Evolutionary conservation across 2,797 vertebrate genomes (phyloP).

Genomic region (Stomatorhinus walkeri): DNA sequence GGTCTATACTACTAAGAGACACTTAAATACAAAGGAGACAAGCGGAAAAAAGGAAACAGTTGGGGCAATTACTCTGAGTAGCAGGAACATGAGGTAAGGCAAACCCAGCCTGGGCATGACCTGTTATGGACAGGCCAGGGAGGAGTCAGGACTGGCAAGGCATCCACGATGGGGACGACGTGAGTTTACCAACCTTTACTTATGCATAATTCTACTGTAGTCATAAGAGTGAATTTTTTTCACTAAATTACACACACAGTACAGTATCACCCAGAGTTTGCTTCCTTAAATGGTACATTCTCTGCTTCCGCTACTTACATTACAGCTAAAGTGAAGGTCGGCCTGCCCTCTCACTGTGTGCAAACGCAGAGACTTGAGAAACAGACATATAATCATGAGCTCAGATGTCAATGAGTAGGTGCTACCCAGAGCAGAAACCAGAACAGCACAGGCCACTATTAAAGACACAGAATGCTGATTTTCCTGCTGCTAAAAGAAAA

Average conservation of each 20-base stretch:
- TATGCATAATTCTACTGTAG: constrained; percentile 6
- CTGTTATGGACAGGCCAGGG: neutral
- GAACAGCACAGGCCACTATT: constrained; percentile 31
- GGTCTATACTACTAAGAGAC: neutral
- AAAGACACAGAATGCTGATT: constrained; percentile 39
- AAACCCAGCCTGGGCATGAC: neutral
- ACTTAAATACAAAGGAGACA: neutral
- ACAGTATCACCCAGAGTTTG: neutral
- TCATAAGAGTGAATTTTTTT: neutral
- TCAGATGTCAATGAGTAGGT: constrained; percentile 21
- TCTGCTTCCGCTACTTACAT: neutral
- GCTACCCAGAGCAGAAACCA: constrained; percentile 3
- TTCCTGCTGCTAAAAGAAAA: constrained; percentile 25
- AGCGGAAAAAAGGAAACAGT: neutral
- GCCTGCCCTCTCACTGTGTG: neutral
- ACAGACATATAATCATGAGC: constrained; percentile 22
- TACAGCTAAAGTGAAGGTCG: neutral
- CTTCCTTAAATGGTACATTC: neutral
- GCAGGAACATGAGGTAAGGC: too few species aligned
- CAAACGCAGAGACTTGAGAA: neutral
- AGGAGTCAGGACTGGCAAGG: neutral
- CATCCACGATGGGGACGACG: neutral
- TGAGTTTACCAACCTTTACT: neutral
- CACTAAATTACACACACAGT: neutral
- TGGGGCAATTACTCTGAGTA: neutral